Conservation (phyloP, 2,113 vertebrate species). For the Colaptes auratus region DNA sequence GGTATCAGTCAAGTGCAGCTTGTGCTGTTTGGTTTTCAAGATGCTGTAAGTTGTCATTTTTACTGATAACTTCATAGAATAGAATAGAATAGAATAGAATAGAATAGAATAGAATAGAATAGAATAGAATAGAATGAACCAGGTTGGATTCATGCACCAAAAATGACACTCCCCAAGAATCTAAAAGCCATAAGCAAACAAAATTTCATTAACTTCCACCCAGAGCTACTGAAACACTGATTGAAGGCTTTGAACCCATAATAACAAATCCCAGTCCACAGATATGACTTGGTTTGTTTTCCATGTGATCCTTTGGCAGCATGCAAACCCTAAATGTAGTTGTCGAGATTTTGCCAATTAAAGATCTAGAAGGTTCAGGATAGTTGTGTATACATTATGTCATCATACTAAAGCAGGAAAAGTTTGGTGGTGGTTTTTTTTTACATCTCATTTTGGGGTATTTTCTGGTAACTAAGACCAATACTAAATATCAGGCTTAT, state of each 20-base stretch:
- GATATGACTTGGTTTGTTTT: background rate
- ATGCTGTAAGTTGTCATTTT: conserved; percentile 86
- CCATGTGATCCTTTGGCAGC: background rate
- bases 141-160: no score
- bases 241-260: background rate
- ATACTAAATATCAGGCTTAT: background rate
- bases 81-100: no score
- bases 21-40: conserved; percentile 94
- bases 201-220: background rate
- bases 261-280: background rate
- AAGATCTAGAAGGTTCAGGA: background rate
- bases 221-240: background rate
- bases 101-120: no score
- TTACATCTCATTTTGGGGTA: background rate
- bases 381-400: background rate
- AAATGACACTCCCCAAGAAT: background rate
- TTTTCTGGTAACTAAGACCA: background rate
- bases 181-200: background rate
- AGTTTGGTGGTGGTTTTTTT: background rate
- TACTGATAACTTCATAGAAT: background rate
- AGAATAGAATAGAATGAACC: no score
- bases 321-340: background rate
- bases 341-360: background rate
- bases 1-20: conserved; percentile 97
- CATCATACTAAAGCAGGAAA: background rate